Conservation (phyloP, 2,113 vertebrate species). For the Eleginops maclovinus region DNA sequence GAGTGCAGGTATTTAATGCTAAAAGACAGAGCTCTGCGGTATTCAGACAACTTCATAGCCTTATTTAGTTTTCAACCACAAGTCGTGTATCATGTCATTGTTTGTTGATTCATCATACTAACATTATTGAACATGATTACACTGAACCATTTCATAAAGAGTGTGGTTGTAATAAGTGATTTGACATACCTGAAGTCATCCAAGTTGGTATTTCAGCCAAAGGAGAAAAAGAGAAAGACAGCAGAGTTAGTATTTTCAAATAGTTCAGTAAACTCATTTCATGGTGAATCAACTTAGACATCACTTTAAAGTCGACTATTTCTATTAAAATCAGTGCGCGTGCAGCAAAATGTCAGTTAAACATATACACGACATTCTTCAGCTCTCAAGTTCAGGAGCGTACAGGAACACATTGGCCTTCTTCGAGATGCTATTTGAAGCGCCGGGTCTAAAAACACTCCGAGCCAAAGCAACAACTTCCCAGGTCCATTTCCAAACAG, state of each 20-base stretch:
- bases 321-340: conserved; percentile 4
- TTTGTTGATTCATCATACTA: conserved; percentile 2
- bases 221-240: conserved; percentile 24
- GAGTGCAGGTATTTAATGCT: conserved; percentile 13
- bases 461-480: conserved; percentile 30
- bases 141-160: conserved; percentile 4
- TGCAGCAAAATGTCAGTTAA: conserved; percentile 44
- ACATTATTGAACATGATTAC: neutral
- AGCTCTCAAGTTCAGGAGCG: conserved; percentile 46
- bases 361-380: conserved; percentile 44
- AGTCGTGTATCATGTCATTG: conserved; percentile 22
- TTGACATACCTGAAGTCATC: conserved; percentile 75
- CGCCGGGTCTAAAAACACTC: conserved; percentile 24
- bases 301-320: conserved; percentile 26
- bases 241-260: conserved; percentile 48
- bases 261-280: conserved; percentile 37
- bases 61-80: conserved; percentile 27
- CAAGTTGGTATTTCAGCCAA: conserved; percentile 52
- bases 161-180: conserved; percentile 17
- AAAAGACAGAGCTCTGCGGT: conserved; percentile 37
- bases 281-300: conserved; percentile 36
- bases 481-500: conserved; percentile 50
- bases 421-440: conserved; percentile 44
- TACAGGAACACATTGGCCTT: conserved; percentile 36
- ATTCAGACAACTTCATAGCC: conserved; percentile 51